phyloP scores from a whole-genome alignment of 2,797 vertebrate species.

The Liparis tanakae region DNA sequence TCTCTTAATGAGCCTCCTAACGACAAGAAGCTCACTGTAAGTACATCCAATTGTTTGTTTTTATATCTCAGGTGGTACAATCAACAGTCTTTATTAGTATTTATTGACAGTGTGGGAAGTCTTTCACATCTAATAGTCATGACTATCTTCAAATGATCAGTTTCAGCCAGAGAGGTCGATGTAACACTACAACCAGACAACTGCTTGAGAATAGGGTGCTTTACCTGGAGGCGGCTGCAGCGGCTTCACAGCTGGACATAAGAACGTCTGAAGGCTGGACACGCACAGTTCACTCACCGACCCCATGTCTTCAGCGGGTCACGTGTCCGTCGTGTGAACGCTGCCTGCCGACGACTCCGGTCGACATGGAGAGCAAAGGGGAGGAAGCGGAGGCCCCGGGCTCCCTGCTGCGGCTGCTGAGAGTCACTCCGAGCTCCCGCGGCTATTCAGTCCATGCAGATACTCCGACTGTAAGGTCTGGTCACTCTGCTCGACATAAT shows the following conservation, averaged over 20 bases:
- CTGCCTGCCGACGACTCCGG: constrained; percentile 23
- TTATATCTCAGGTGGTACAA: constrained; percentile 19
- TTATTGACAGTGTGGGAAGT: background rate
- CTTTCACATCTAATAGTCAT: background rate
- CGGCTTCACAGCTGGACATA: constrained; percentile 81
- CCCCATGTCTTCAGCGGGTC: constrained; percentile 78
- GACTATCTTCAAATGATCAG: background rate
- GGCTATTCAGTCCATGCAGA: constrained; percentile 23
- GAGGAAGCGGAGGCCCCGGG: constrained; percentile 32
- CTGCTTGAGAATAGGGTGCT: background rate
- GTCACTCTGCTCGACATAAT: constrained; percentile 45
- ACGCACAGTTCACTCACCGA: constrained; percentile 89
- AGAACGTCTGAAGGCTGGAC: constrained; percentile 89
- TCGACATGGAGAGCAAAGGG: constrained; percentile 2
- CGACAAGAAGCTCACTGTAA: constrained; percentile 48
- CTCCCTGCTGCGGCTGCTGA: constrained; percentile 12
- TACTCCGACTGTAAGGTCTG: constrained; percentile 40
- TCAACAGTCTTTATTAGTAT: constrained; percentile 20
- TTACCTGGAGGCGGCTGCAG: constrained; percentile 81
- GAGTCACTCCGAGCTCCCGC: constrained; percentile 32
- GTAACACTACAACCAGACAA: background rate
- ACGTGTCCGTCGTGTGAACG: background rate
- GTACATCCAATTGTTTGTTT: constrained; percentile 28
- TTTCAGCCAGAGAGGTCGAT: background rate
- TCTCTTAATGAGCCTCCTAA: constrained; percentile 23